Evolutionary conservation across 2,888 invertebrate species (phyloP), one percentile per base, ranked within the genome.

Genomic region (Hemithea aestivaria): DNA sequence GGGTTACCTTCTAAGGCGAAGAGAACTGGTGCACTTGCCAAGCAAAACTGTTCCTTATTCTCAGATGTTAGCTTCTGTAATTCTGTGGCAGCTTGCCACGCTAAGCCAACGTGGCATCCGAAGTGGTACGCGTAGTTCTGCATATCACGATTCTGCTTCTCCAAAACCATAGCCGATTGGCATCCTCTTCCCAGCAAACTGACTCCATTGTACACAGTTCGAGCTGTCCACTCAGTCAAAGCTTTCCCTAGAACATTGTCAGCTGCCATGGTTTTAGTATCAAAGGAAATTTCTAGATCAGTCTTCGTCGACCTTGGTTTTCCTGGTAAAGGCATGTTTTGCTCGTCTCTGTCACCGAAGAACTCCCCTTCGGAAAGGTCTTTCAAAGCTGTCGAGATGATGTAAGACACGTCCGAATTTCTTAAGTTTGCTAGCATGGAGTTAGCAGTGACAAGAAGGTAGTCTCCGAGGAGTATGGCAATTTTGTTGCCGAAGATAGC

Each of bases 401-500:
- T 83, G 62, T 93, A 93, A 0, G 95, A 92, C 0, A 96, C 90
- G 79, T 95, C 90, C n/a, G 90, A 89, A 45, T 90, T 89, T 35
- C 88, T 71, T 0, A 96, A 80, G n/a, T 90, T 90, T 7, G 96
- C 94, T n/a, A 96, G 76, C 75, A 94, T 94, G 1, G 90, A 90
- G 59, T 94, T 94, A 11, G 95, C 94, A 56, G 92, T 95, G 2
- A 93, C 94, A 7, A 96, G 76, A 11, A 96, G 85, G 62, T 95
- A 96, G 69, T 96, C 96, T 1, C 94, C 96, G 43, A 94, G 92
- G 0, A 96, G 81, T 1, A 96, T 89, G 1, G 96, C 95, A 45
- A 96, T 94, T 87, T 96, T 96, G 62, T 96, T 96, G 0, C 96
- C 96, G 66, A 94, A 94, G 51, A 93, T 91, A 77, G 96, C 92